A percentile compares a stretch with the other conserved stretches of the same genome.
These are phyloP conservation scores for Drosophila testacea DNA, from an alignment of 2,888 invertebrate species.

Conservation along the genomic window DNA sequence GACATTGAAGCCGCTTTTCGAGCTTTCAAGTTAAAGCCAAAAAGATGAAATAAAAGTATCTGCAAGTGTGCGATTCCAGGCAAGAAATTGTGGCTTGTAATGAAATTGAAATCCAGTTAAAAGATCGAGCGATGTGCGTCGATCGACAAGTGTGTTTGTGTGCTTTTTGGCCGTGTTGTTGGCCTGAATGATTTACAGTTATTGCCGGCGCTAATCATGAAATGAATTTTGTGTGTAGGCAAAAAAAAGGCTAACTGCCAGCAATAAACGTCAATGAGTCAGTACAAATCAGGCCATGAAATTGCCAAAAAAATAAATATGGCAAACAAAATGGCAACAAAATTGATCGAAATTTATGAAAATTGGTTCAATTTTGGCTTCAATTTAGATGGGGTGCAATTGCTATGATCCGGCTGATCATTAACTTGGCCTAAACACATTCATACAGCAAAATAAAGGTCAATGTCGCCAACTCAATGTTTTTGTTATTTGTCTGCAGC, in stretches of 20 bases:
- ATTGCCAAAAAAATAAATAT: slow-evolving; percentile 31
- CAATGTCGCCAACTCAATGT: slow-evolving; percentile 62
- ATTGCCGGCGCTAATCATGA: slow-evolving; percentile 65
- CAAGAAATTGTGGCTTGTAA: slow-evolving; percentile 34
- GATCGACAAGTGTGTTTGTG: slow-evolving; percentile 3
- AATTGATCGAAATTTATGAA: slow-evolving; percentile 20
- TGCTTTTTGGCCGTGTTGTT: slow-evolving; percentile 15
- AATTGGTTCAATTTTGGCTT: slow-evolving; percentile 64
- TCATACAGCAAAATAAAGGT: slow-evolving; percentile 64
- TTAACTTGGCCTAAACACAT: slow-evolving; percentile 36
- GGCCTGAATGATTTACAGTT: slow-evolving; percentile 56
- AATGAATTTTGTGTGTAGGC: slow-evolving; percentile 41
- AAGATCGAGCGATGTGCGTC: slow-evolving; percentile 27
- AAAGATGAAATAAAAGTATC: slow-evolving; percentile 21
- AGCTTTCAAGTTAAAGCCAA: slow-evolving; percentile 12
- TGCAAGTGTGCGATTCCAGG: slow-evolving; percentile 48
- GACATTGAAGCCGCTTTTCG: slow-evolving; percentile 58
- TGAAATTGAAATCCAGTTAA: slow-evolving; percentile 13
- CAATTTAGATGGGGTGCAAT: slow-evolving; percentile 45
- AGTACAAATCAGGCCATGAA: slow-evolving; percentile 59
- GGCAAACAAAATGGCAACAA: slow-evolving; percentile 29
- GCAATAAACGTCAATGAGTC: slow-evolving; percentile 65
- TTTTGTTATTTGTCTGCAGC: slow-evolving; percentile 30
- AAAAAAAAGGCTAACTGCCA: slow-evolving; percentile 31
- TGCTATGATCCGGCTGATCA: slow-evolving; percentile 35